Percentiles rank a stretch among this genome's conserved stretches.
These are phyloP conservation scores for Parotia lawesii DNA, from an alignment of 2,113 vertebrate species.

Conservation along the genomic window DNA sequence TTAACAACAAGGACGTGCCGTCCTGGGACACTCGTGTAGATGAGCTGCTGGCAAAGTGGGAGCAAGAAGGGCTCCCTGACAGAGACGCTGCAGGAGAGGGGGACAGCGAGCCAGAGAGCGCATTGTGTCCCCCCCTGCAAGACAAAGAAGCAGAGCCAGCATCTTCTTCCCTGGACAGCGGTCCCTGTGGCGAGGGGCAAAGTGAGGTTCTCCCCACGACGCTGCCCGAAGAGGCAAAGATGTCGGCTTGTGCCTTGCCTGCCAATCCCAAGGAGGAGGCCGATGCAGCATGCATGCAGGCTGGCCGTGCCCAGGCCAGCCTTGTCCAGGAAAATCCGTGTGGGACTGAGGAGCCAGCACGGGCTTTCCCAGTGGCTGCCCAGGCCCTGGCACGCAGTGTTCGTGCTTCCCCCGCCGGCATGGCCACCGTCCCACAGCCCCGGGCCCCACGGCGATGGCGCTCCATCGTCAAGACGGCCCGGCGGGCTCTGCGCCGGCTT, in stretches of 20 bases:
- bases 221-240: rapidly evolving
- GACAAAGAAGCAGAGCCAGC: no score
- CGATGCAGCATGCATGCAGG: rapidly evolving
- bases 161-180: background rate
- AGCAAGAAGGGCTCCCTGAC: background rate
- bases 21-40: rapidly evolving
- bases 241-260: rapidly evolving
- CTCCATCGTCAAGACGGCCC: background rate
- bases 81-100: background rate
- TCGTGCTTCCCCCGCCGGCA: background rate
- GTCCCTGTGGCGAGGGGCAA: background rate
- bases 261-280: rapidly evolving
- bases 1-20: no score
- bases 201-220: rapidly evolving
- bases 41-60: background rate
- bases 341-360: rapidly evolving
- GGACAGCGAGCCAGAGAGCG: background rate
- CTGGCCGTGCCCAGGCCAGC: rapidly evolving
- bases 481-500: background rate
- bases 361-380: background rate
- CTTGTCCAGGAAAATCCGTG: background rate
- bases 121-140: no score
- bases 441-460: background rate
- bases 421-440: background rate
- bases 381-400: background rate